Base-by-base conservation (phyloP, 2,888 invertebrate species). In the Syritta pipiens region DNA sequence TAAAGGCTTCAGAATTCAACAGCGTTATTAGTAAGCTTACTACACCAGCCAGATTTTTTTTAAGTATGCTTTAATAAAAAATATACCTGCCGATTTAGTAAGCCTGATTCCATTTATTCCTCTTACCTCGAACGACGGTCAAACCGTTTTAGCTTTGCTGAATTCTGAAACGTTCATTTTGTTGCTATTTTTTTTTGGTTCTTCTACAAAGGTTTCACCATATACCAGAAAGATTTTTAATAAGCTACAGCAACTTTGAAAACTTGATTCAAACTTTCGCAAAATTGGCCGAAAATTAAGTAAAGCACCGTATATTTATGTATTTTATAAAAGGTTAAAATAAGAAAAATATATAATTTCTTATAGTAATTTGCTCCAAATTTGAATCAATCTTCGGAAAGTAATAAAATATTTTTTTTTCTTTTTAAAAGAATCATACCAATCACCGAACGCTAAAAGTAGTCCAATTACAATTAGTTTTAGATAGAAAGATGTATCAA, bases 151-250 rank as follows among this genome's bases (percentile, higher is more conserved):
- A 72, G 6, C 32, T 7, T 60, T 42, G 77, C 53, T 60, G 72
- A 65, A 72, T 72, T 77, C 77, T 77, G 65, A 77, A 77, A 77
- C 71, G 28, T 60, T 77, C n/a, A n/a, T n/a, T 59, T 48, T 35
- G 48, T 72, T 55, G 53, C 60, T 57, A 24, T 14, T n/a, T 22
- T 24, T 55, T 46, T 30, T 14, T 28, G n/a, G 48, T 49, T 22
- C 20, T 7, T 57, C 44, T 12, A 44, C 9, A 40, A 24, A 28
- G 30, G 12, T 26, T 44, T 28, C 10, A 42, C 57, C 53, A 55
- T 26, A 35, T 24, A 42, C 40, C 26, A 60, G 7, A 42, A 51
- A 37, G 32, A 35, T 10, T 30, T 30, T 17, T 14, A 17, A 44
- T n/a, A 20, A 48, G 26, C 22, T 12, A 46, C 10, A 30, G 7